These are phyloP conservation scores for Gallinago stenura DNA, from an alignment of 2,797 vertebrate genomes.

Conservation along the genomic window DNA sequence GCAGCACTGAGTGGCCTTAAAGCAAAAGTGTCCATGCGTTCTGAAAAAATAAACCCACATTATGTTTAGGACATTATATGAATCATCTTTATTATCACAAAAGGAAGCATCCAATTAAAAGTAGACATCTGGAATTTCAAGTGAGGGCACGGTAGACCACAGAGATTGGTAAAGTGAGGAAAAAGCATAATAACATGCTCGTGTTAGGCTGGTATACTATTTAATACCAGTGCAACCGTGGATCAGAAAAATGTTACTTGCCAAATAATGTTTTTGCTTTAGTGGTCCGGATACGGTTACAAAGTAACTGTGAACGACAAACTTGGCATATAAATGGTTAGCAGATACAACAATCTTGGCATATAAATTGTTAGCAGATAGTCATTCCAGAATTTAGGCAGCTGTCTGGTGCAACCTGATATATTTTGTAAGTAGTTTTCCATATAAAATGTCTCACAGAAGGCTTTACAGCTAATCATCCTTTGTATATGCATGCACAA, in stretches of 20 bases:
- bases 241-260: not conserved
- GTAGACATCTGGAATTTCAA: not conserved
- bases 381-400: slow-evolving; percentile 31
- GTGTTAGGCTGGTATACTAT: not conserved
- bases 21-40: not conserved
- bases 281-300: slow-evolving; percentile 7
- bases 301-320: slow-evolving; percentile 25
- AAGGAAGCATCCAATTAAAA: slow-evolving; percentile 43
- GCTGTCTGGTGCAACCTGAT: not conserved
- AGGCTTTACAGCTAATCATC: slow-evolving; percentile 52
- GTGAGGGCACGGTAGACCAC: not conserved
- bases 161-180: not conserved
- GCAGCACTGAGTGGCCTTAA: not conserved
- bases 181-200: not conserved
- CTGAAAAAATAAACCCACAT: not conserved
- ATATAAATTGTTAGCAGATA: slow-evolving; percentile 31
- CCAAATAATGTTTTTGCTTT: slow-evolving; percentile 20
- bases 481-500: slow-evolving; percentile 1
- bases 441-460: slow-evolving; percentile 23
- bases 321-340: not conserved
- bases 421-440: slow-evolving; percentile 31
- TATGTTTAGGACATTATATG: not conserved
- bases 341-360: slow-evolving; percentile 12
- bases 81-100: slow-evolving; percentile 11
- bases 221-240: not conserved